These are phyloP conservation scores for Oopsacas minuta DNA, from an alignment of 37 sponge, comb jelly and placozoan species.

Conservation along the genomic window DNA sequence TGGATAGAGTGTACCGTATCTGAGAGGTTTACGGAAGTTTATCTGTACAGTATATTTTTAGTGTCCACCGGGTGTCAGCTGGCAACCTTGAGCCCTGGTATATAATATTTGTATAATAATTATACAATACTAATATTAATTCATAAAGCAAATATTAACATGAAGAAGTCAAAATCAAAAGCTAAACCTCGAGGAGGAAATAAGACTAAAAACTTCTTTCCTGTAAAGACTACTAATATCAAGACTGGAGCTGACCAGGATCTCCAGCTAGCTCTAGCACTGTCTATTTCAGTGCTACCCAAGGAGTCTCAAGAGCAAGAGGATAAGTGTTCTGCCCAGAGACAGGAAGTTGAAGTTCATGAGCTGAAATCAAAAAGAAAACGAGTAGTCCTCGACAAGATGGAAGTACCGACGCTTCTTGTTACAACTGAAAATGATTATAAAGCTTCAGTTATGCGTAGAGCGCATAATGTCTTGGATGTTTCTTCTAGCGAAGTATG, in stretches of 20 bases:
- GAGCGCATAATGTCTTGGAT: constrained; percentile 10
- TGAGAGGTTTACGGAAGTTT: too few species aligned
- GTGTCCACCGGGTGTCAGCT: too few species aligned
- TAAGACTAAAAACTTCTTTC: neutral
- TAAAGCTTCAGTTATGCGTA: neutral
- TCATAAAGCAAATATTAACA: too few species aligned
- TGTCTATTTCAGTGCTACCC: neutral
- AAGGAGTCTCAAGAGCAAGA: neutral
- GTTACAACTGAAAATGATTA: neutral
- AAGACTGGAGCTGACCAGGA: constrained; percentile 3
- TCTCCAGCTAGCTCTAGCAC: neutral
- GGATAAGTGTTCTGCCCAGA: neutral
- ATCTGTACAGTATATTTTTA: too few species aligned
- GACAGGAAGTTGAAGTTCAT: neutral
- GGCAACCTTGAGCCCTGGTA: too few species aligned
- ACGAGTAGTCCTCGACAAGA: neutral
- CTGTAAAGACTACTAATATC: neutral
- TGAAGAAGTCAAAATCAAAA: neutral
- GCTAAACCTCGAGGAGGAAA: neutral
- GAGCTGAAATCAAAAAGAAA: neutral
- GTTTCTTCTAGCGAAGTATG: neutral
- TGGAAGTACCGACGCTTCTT: neutral
- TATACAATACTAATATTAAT: too few species aligned
- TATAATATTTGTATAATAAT: too few species aligned
- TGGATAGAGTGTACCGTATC: too few species aligned